Conservation (phyloP, 2,888 invertebrate genomes). For the Galeopsomyia nigrocyanea region DNA sequence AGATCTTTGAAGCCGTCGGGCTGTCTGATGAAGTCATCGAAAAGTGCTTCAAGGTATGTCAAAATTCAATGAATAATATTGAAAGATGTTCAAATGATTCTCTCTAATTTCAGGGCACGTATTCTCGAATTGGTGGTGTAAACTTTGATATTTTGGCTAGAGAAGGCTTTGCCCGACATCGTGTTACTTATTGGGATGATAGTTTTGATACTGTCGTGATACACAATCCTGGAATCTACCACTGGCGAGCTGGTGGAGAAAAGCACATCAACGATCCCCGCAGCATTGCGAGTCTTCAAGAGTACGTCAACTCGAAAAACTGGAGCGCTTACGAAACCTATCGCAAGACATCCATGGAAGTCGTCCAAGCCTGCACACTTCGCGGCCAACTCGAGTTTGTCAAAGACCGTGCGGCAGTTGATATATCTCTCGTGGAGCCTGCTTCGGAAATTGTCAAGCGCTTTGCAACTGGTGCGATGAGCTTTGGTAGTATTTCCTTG, state of each 20-base stretch:
- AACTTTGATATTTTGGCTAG: slow-evolving; percentile 88
- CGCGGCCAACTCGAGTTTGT: slow-evolving; percentile 94
- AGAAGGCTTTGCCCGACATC: slow-evolving; percentile 87
- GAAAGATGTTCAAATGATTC: slow-evolving; percentile 31
- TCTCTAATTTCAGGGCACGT: slow-evolving; percentile 71
- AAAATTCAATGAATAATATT: slow-evolving; percentile 61
- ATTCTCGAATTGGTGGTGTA: slow-evolving; percentile 87
- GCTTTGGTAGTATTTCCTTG: slow-evolving; percentile 95
- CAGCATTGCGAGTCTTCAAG: slow-evolving; percentile 82
- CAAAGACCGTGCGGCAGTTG: slow-evolving; percentile 82
- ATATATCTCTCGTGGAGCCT: slow-evolving; percentile 90
- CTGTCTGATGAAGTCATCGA: slow-evolving; percentile 92
- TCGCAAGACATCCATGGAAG: slow-evolving; percentile 88
- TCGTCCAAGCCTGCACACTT: slow-evolving; percentile 87
- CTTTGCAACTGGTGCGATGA: slow-evolving; percentile 93
- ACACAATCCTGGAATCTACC: slow-evolving; percentile 93
- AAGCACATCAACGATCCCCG: slow-evolving; percentile 97
- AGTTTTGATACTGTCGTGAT: slow-evolving; percentile 81
- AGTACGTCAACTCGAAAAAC: slow-evolving; percentile 88
- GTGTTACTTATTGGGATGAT: slow-evolving; percentile 79
- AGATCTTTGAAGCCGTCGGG: slow-evolving; percentile 99
- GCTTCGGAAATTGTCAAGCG: slow-evolving; percentile 96
- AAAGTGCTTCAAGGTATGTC: slow-evolving; percentile 88
- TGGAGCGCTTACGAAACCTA: slow-evolving; percentile 86
- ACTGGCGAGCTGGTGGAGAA: slow-evolving; percentile 98